phyloP scores from a whole-genome alignment of 1,140 invertebrate species.

The Hermatobates lingyangjiaoensis region DNA sequence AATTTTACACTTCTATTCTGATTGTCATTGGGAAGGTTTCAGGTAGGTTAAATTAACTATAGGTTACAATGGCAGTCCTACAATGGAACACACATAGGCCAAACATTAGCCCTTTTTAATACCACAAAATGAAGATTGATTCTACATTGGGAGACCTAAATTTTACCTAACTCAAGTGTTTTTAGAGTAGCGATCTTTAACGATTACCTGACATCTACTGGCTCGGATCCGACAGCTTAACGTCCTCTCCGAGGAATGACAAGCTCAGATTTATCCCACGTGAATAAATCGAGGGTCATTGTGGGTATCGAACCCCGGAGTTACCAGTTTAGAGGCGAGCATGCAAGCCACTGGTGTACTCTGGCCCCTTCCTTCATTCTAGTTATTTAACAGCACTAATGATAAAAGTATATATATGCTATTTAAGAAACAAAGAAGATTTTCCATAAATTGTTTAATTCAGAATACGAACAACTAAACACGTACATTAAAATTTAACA shows the following conservation, averaged over 20 bases:
- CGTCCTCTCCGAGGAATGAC: no score
- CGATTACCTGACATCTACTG: no score
- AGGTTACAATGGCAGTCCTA: constrained; percentile 4
- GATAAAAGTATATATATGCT: neutral
- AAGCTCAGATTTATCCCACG: no score
- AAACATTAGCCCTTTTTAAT: no score
- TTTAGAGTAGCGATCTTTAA: no score
- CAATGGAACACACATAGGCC: constrained; percentile 1
- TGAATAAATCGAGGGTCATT: no score
- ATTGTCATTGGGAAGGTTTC: neutral
- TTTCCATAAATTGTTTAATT: no score
- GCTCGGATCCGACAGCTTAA: no score
- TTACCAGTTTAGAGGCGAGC: neutral
- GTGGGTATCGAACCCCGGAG: no score
- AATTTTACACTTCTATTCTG: neutral
- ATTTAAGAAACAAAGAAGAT: neutral
- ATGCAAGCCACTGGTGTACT: neutral
- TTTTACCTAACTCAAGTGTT: no score
- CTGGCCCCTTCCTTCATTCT: neutral
- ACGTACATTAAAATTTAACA: neutral
- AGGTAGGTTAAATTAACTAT: neutral
- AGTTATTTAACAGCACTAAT: neutral
- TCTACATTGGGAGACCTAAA: no score
- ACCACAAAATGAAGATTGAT: no score
- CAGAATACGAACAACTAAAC: neutral